These are phyloP conservation scores for Aphelenchoides avenae DNA, from an alignment of 1,140 invertebrate genomes.

Conservation along the genomic window DNA sequence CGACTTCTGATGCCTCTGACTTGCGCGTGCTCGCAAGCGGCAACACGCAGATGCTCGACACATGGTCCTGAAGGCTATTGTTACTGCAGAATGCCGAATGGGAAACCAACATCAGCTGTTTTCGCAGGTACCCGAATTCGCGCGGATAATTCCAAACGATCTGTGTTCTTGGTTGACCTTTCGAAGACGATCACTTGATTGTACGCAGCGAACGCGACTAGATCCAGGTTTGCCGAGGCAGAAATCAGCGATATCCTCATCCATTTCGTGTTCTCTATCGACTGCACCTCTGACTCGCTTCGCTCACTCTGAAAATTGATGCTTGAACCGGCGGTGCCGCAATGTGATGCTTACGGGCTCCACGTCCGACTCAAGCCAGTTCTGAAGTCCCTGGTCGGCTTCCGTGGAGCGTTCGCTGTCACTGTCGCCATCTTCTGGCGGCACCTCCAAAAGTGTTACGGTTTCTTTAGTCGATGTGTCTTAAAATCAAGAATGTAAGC, in stretches of 20 bases:
- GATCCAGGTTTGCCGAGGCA: slow-evolving; percentile 13
- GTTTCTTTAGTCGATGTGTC: no score
- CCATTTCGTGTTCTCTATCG: no score
- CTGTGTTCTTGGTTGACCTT: background rate
- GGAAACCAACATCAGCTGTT: background rate
- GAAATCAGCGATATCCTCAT: slow-evolving; percentile 18
- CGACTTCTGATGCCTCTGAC: slow-evolving; percentile 9
- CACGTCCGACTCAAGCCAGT: no score
- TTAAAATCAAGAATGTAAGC: no score
- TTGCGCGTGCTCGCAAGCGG: slow-evolving; percentile 9
- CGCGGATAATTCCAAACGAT: slow-evolving; percentile 12
- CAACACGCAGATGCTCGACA: background rate
- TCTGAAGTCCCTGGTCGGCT: no score
- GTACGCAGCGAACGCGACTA: slow-evolving; percentile 13
- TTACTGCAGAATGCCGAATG: slow-evolving; percentile 3
- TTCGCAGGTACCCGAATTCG: slow-evolving; percentile 4
- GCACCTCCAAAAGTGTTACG: no score
- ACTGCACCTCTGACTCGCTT: no score
- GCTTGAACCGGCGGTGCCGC: no score
- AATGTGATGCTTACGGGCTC: no score
- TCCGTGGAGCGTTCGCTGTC: no score
- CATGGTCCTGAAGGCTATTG: slow-evolving; percentile 9
- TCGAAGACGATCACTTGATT: slow-evolving; percentile 23
- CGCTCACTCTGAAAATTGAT: no score
- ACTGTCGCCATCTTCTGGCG: no score